Base-by-base conservation (phyloP, 2,797 vertebrate genomes). In the Hippopotamyrus pictus region DNA sequence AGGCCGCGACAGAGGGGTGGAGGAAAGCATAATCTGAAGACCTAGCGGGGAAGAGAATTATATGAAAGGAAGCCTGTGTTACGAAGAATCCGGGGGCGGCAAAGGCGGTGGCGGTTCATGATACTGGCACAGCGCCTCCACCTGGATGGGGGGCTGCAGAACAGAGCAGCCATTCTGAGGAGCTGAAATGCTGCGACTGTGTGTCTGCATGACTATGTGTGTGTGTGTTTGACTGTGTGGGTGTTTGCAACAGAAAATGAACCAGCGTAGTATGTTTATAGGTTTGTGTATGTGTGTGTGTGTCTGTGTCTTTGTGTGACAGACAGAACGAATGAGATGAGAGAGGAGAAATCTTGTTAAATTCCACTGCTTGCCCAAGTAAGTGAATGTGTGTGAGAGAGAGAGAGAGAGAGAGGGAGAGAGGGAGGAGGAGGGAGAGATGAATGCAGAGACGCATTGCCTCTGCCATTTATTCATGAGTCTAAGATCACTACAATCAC, bases 381-480 rank as follows among this genome's bases (percentile, higher is more conserved):
- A 48, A 83, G 76, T 83, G 44, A 48, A 73, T 73, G 65, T 73
- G 62, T 1, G 69, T 88, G 57, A 84, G 85, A 84, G 65, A 79
- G 82, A 85, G 69, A 69, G 37, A 17, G 54, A 3, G 82, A 7
- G 86, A 73, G 88, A 89, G 88, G 87, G 59, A 29, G 22, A 29
- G n/a, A 29, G 41, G 25, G 33, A 87, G 90, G 88, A 85, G 25
- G 11, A 9, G 86, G 91, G 85, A 91, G 91, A 59, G 79, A 53
- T 84, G 46, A 48, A 84, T 84, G 44, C 44, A 29, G 44, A 48
- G 82, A 50, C 3, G 4, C 48, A 22, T 84, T 48, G 82, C 41
- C 82, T 79, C 73, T 79, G 37, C 73, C 37, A 79, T 79, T 44
- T 41, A 79, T 41, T 79, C 82, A 22, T 44, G 82, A 50, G 46